Evolutionary conservation across 2,888 invertebrate species (phyloP).

Genomic region (Lampropteryx suffumata): DNA sequence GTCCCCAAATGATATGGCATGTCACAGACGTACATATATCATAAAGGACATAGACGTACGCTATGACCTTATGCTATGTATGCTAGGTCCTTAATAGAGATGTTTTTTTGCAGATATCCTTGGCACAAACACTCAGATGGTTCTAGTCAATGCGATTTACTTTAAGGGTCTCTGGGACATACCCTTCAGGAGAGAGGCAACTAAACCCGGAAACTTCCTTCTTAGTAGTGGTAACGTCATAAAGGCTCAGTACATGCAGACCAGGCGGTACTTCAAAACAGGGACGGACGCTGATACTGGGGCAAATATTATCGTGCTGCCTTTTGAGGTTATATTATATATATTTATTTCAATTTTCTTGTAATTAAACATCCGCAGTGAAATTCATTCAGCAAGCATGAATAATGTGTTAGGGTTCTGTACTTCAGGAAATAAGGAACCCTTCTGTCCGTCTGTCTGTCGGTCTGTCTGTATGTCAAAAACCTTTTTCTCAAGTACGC

Average conservation of each 20-base stretch:
- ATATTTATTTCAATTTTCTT: neutral
- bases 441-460: too few relatives aligned
- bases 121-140: constrained; percentile 78
- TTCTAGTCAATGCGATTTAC: constrained; percentile 87
- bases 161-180: constrained; percentile 89
- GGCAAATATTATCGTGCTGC: constrained; percentile 83
- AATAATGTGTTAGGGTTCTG: too few relatives aligned
- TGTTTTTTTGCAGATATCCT: constrained; percentile 76
- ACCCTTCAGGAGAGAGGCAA: constrained; percentile 83
- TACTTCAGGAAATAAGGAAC: too few relatives aligned
- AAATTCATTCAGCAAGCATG: too few relatives aligned
- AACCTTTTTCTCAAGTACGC: too few relatives aligned
- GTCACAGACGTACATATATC: too few relatives aligned
- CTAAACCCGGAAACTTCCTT: constrained; percentile 79
- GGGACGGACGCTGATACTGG: constrained; percentile 77
- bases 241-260: constrained; percentile 84
- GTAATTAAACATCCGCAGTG: too few relatives aligned
- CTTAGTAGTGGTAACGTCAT: constrained; percentile 64
- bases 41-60: too few relatives aligned
- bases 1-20: too few relatives aligned
- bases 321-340: constrained; percentile 83
- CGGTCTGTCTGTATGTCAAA: too few relatives aligned
- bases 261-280: constrained; percentile 77
- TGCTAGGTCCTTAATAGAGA: too few relatives aligned
- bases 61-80: too few relatives aligned